Evolutionary conservation across 1,140 invertebrate species (phyloP).

Genomic region (Drosophila lacteicornis): DNA sequence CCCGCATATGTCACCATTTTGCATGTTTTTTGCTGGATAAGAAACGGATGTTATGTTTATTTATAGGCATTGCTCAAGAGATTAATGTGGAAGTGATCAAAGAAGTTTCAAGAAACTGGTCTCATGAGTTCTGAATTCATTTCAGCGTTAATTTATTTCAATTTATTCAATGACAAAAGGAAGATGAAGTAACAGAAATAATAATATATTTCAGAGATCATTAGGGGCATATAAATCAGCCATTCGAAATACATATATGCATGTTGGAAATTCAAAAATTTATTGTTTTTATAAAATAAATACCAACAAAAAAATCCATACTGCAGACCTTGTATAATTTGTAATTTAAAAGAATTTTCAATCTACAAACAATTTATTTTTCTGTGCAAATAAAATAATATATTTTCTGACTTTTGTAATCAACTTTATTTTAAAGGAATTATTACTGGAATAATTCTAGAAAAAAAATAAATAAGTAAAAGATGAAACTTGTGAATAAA

Average conservation of each 20-base stretch:
- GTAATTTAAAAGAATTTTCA: too few species aligned
- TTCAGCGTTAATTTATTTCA: constrained; percentile 9
- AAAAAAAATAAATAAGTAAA: too few species aligned
- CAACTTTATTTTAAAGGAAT: too few species aligned
- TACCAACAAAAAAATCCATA: too few species aligned
- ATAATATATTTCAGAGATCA: background rate
- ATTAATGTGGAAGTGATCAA: constrained; percentile 21
- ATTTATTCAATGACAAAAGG: background rate
- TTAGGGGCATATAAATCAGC: background rate
- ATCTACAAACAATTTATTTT: too few species aligned
- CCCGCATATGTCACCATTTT: constrained; percentile 27
- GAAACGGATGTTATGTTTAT: constrained; percentile 15
- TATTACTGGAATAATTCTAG: too few species aligned
- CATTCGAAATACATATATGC: background rate
- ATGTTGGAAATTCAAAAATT: background rate
- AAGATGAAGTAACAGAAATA: background rate
- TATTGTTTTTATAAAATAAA: too few species aligned
- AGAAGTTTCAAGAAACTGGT: constrained; percentile 10
- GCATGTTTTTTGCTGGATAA: constrained; percentile 16
- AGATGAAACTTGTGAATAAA: background rate
- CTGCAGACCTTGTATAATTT: too few species aligned
- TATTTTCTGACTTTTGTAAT: too few species aligned
- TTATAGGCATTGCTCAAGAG: constrained; percentile 22
- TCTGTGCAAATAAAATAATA: too few species aligned
- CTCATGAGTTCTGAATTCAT: constrained; percentile 7